These are phyloP conservation scores for Boleophthalmus pectinirostris DNA, from an alignment of 2,113 vertebrate species.

Conservation along the genomic window DNA sequence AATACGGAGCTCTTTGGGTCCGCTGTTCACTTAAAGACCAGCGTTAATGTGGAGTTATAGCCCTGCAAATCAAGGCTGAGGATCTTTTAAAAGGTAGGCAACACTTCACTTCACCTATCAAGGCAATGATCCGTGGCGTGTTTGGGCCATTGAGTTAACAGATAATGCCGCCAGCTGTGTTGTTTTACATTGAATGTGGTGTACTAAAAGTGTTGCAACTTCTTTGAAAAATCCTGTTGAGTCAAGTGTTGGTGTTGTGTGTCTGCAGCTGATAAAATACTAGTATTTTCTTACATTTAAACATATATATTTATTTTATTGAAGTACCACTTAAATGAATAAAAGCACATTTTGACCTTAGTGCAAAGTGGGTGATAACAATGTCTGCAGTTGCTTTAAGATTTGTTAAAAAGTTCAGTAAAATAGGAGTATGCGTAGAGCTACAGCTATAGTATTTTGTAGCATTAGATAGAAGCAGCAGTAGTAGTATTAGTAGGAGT, in stretches of 20 bases:
- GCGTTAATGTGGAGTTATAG: conserved; percentile 20
- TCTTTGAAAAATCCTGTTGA: conserved; percentile 12
- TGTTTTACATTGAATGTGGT: conserved; percentile 4
- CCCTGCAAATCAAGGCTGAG: conserved; percentile 17
- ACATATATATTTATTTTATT: background rate
- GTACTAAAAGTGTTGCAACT: conserved; percentile 1
- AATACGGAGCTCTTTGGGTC: conserved; percentile 16
- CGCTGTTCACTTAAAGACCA: conserved; percentile 15
- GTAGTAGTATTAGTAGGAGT: too few species aligned
- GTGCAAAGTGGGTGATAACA: background rate
- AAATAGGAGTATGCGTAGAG: too few species aligned
- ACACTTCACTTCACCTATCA: conserved; percentile 41
- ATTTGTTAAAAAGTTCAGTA: too few species aligned
- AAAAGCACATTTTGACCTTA: background rate
- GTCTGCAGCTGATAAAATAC: background rate
- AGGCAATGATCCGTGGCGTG: conserved; percentile 33
- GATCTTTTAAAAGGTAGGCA: conserved; percentile 29
- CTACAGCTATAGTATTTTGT: too few species aligned
- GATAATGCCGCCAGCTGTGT: conserved; percentile 18
- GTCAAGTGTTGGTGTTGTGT: conserved; percentile 1
- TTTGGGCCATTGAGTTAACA: conserved; percentile 41
- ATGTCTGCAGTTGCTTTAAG: background rate
- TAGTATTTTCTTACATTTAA: background rate
- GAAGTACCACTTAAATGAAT: background rate
- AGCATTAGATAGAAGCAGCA: too few species aligned